Conservation (phyloP, 2,888 invertebrate genomes). For the Ochropleura plecta region DNA sequence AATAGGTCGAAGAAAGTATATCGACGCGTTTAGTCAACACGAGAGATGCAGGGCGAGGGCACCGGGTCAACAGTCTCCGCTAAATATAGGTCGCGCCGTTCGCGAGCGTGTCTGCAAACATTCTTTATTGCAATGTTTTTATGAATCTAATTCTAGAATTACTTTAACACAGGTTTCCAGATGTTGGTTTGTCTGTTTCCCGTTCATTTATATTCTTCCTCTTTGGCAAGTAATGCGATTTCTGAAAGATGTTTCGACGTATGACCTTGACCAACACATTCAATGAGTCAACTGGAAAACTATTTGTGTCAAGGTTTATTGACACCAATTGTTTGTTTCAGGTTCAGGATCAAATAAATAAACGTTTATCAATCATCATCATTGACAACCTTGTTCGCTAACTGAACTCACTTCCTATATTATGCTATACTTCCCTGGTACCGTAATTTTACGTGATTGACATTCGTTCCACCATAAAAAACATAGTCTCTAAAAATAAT, state of each 20-base stretch:
- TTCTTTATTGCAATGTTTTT: conserved; percentile 62
- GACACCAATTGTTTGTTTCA: not conserved
- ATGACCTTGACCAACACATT: conserved; percentile 24
- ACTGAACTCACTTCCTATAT: conserved; percentile 11
- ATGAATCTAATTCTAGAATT: conserved; percentile 56
- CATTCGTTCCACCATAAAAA: not conserved
- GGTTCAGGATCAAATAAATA: conserved; percentile 27
- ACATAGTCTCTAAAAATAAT: not conserved
- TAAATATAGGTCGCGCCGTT: conserved; percentile 75
- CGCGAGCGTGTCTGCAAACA: conserved; percentile 66
- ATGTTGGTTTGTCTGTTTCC: conserved; percentile 25
- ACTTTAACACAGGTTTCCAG: conserved; percentile 27
- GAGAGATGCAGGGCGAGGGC: conserved; percentile 71
- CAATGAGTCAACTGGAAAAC: conserved; percentile 11
- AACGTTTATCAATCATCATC: conserved; percentile 14
- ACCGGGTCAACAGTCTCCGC: conserved; percentile 73
- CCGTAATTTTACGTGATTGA: not conserved
- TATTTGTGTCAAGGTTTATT: conserved; percentile 21
- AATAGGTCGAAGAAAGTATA: conserved; percentile 68
- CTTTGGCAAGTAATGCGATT: not conserved
- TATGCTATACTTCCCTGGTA: conserved; percentile 18
- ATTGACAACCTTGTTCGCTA: conserved; percentile 19
- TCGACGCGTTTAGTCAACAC: conserved; percentile 68
- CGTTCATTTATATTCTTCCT: conserved; percentile 9
- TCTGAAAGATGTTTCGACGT: not conserved